Percentiles rank a stretch among this genome's conserved stretches.
These are phyloP conservation scores for Pelobates fuscus DNA, from an alignment of 2,113 vertebrate genomes.

Conservation along the genomic window DNA sequence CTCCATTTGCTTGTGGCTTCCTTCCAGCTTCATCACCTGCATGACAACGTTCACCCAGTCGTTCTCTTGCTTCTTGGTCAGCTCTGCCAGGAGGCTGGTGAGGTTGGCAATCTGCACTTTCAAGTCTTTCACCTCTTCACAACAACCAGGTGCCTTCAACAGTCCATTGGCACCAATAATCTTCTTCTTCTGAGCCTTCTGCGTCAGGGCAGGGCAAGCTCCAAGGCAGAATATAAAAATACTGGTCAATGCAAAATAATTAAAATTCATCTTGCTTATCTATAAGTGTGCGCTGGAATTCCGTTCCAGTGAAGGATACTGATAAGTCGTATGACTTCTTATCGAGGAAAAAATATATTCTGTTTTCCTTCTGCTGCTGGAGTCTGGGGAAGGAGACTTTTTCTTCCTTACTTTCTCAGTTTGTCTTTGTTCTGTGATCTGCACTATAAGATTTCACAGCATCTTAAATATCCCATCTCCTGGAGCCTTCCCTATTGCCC, in stretches of 20 bases:
- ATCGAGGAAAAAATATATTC: no score
- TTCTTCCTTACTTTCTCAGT: constrained; percentile 63
- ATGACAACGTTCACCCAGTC: constrained; percentile 81
- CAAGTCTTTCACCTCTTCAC: constrained; percentile 82
- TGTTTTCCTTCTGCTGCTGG: no score
- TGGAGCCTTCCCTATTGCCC: constrained; percentile 49
- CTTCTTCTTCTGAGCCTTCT: constrained; percentile 71
- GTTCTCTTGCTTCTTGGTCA: constrained; percentile 84
- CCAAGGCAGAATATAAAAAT: constrained; percentile 53
- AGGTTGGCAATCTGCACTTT: constrained; percentile 89
- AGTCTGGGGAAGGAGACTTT: constrained; percentile 36
- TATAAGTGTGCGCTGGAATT: not conserved
- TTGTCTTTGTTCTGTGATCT: constrained; percentile 56
- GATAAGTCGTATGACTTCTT: no score
- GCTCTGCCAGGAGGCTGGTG: constrained; percentile 79
- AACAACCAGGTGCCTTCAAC: constrained; percentile 73
- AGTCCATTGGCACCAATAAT: constrained; percentile 48
- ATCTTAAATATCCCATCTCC: constrained; percentile 85
- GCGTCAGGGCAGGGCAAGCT: constrained; percentile 63
- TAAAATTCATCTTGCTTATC: constrained; percentile 15
- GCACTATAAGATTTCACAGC: constrained; percentile 62
- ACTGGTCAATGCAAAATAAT: constrained; percentile 61
- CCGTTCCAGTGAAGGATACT: no score
- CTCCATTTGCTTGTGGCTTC: constrained; percentile 80
- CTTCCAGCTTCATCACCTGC: constrained; percentile 91